phyloP scores from a whole-genome alignment of 2,797 vertebrate genomes.

The Emydoidea blandingii region DNA sequence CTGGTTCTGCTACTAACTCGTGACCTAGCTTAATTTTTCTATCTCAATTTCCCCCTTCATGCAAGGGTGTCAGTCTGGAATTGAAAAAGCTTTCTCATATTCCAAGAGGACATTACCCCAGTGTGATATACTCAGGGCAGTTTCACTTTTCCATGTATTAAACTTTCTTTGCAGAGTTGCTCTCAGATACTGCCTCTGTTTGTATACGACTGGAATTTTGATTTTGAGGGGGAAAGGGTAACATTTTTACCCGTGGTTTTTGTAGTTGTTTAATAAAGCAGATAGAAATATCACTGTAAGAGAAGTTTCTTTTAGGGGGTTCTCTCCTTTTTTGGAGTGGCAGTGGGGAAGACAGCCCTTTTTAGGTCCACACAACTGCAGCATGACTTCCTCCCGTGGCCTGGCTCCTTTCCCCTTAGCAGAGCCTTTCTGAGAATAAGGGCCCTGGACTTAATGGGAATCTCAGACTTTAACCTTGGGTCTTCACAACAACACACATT shows the following conservation, averaged over 20 bases:
- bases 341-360: neutral
- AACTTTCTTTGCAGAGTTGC: neutral
- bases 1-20: neutral
- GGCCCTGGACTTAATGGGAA: neutral
- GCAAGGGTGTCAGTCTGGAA: neutral
- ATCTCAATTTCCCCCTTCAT: neutral
- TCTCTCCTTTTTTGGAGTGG: neutral
- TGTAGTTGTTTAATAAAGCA: neutral
- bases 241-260: neutral
- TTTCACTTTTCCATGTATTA: neutral
- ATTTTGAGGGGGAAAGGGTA: neutral
- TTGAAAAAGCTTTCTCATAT: neutral
- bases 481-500: conserved; percentile 18
- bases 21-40: neutral
- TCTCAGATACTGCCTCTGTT: neutral
- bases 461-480: neutral
- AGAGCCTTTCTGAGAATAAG: neutral
- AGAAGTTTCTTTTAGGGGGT: neutral
- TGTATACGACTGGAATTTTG: neutral
- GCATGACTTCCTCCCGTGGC: conserved; percentile 5
- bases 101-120: neutral
- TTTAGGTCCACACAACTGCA: neutral
- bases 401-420: neutral
- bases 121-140: neutral
- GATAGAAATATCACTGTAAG: neutral